These are phyloP conservation scores for Arnoldichthys spilopterus DNA, from an alignment of 2,797 vertebrate species.

Conservation along the genomic window DNA sequence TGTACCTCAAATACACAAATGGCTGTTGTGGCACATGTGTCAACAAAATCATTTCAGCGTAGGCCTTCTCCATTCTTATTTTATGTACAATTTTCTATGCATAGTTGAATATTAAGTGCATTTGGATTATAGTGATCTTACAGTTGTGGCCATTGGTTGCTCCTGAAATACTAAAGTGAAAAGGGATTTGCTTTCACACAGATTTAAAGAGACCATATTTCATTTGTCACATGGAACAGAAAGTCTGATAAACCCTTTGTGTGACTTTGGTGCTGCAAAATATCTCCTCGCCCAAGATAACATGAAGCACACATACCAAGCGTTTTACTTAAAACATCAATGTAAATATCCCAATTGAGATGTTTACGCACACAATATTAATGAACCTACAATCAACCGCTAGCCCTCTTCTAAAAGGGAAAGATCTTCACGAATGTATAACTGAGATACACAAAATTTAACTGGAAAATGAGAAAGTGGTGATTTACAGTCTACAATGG, in stretches of 20 bases:
- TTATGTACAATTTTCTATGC: constrained; percentile 68
- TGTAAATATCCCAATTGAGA: constrained; percentile 1
- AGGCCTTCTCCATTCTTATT: constrained; percentile 64
- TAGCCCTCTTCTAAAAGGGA: constrained; percentile 35
- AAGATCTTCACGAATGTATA: constrained; percentile 25
- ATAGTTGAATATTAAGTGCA: constrained; percentile 56
- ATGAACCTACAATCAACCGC: constrained; percentile 16
- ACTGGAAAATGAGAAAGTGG: constrained; percentile 32
- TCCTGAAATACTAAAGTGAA: constrained; percentile 50
- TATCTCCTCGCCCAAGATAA: background rate
- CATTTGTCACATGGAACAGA: background rate
- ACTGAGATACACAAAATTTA: background rate
- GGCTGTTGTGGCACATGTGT: constrained; percentile 40
- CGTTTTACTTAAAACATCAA: background rate
- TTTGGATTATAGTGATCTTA: constrained; percentile 36
- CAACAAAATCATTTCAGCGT: constrained; percentile 57
- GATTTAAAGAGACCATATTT: background rate
- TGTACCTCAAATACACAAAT: constrained; percentile 67
- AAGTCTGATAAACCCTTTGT: background rate
- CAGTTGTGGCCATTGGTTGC: constrained; percentile 24
- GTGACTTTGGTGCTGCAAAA: background rate
- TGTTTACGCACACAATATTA: constrained; percentile 44
- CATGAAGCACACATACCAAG: background rate
- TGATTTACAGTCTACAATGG: constrained; percentile 28
- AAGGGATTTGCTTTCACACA: constrained; percentile 54